phyloP scores from a whole-genome alignment of 1,140 invertebrate species.

The Frieseomelitta varia region DNA sequence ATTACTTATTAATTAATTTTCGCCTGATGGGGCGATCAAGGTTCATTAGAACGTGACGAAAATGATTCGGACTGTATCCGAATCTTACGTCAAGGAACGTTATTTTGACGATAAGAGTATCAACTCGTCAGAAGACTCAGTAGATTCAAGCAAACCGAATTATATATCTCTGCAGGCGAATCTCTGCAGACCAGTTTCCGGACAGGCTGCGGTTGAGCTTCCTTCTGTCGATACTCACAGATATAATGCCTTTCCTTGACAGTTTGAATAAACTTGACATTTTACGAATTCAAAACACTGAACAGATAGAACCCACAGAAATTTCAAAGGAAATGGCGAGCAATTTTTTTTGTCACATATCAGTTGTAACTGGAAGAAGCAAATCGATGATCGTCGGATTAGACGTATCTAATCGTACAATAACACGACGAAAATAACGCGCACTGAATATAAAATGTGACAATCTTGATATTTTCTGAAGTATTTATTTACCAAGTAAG shows the following conservation, averaged over 20 bases:
- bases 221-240: constrained; percentile 38
- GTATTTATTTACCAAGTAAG: background rate
- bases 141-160: constrained; percentile 38
- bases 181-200: constrained; percentile 55
- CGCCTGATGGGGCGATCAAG: background rate
- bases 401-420: background rate
- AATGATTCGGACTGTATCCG: background rate
- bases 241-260: constrained; percentile 4
- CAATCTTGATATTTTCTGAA: background rate
- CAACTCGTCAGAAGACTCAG: constrained; percentile 40
- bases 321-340: background rate
- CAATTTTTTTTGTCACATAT: background rate
- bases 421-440: constrained; percentile 7
- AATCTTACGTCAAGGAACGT: constrained; percentile 17
- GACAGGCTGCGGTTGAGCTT: constrained; percentile 58
- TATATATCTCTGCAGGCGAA: constrained; percentile 46
- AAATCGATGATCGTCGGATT: background rate
- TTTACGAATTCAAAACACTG: background rate
- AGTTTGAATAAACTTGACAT: background rate
- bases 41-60: background rate
- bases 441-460: background rate
- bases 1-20: background rate
- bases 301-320: background rate
- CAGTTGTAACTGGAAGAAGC: background rate
- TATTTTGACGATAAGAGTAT: constrained; percentile 51